These are phyloP conservation scores for Prietella phreatophila DNA, from an alignment of 2,113 vertebrate genomes.

Conservation along the genomic window DNA sequence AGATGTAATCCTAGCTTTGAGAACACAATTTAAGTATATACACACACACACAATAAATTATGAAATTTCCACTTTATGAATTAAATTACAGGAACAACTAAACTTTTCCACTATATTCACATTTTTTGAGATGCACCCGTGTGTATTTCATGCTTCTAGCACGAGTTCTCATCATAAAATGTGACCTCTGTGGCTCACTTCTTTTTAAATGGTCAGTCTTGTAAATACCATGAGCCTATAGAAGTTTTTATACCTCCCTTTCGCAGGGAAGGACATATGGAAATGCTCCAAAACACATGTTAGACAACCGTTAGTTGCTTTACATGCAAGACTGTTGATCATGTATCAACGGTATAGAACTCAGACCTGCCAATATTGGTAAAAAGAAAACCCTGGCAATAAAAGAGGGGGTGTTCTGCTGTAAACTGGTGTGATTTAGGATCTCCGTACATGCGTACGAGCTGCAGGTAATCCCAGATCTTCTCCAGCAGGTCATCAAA, in stretches of 20 bases:
- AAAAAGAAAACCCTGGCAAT: not conserved
- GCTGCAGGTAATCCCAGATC: constrained; percentile 93
- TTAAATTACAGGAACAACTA: no score
- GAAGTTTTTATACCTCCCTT: no score
- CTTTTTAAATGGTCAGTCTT: not conserved
- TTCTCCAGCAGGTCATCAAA: constrained; percentile 96
- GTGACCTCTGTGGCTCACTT: not conserved
- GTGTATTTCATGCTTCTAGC: no score
- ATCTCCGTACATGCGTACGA: constrained; percentile 92
- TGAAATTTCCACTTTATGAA: no score
- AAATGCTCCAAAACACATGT: not conserved
- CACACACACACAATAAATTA: no score
- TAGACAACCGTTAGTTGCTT: not conserved
- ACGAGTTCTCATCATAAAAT: not conserved
- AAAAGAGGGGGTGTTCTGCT: not conserved
- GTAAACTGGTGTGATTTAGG: not conserved
- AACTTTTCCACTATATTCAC: no score
- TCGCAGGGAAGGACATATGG: not conserved
- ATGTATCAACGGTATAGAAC: not conserved
- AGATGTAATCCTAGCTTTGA: not conserved
- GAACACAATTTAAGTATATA: not conserved
- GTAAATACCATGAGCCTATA: not conserved
- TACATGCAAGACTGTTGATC: not conserved
- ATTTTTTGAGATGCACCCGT: no score
- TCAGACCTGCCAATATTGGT: not conserved